These are phyloP conservation scores for Enteromius viviparus DNA, from an alignment of 2,797 vertebrate species.

Conservation along the genomic window DNA sequence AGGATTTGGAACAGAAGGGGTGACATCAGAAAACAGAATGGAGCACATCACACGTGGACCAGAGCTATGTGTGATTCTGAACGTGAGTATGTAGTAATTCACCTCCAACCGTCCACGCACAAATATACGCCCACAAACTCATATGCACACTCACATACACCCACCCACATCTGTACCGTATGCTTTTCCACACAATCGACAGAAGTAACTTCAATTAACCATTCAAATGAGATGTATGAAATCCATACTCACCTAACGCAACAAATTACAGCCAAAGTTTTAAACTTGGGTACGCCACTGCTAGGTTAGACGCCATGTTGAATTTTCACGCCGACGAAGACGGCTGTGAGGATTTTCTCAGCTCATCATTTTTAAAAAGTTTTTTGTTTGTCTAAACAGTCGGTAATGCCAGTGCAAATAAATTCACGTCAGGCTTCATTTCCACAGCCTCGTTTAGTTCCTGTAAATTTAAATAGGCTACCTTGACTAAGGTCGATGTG, in stretches of 20 bases:
- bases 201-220: background rate
- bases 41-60: conserved; percentile 22
- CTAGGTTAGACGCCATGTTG: background rate
- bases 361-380: background rate
- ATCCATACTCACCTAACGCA: background rate
- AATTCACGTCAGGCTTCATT: background rate
- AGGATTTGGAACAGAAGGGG: conserved; percentile 30
- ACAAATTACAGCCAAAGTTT: background rate
- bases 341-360: background rate
- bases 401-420: background rate
- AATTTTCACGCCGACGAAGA: background rate
- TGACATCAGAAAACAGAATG: conserved; percentile 19
- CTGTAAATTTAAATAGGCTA: background rate
- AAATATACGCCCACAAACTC: conserved; percentile 30
- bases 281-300: background rate
- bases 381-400: background rate
- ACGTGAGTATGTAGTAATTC: conserved; percentile 31
- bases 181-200: conserved; percentile 44
- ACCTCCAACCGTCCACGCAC: conserved; percentile 38
- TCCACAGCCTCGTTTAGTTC: background rate
- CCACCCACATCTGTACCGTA: conserved; percentile 41
- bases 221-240: conserved; percentile 26
- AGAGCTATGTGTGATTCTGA: conserved; percentile 34
- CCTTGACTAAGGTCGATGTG: background rate
- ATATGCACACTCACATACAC: conserved; percentile 33